Base-by-base conservation (phyloP, 2,797 vertebrate genomes). In the Pantherophis alleghaniensis region DNA sequence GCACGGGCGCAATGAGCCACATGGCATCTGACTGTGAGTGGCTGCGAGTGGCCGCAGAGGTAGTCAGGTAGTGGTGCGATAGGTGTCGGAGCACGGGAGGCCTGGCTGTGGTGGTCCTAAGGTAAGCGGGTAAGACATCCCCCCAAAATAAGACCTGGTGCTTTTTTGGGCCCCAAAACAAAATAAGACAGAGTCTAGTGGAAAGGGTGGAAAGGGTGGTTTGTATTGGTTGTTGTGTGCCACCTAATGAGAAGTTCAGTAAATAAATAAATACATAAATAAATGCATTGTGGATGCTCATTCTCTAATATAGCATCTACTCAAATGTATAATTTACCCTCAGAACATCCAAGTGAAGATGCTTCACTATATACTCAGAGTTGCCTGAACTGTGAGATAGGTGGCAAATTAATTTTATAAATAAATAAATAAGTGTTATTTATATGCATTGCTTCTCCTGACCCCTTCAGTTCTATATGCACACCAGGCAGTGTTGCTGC, bases 1-100 rank as follows among this genome's bases (percentile, higher is more conserved):
- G 61, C 10, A 28, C 26, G 0, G 0, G 26, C 0, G 0, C 10
- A 63, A 63, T 28, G 20, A 0, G 2, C 59, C 20, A 60, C 4
- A 20, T 60, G 59, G 16, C 5, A 20, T 59, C 57, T 59, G 57
- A 20, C 57, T 59, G 18, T 20, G 51, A 53, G 51, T 10, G 9
- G 9, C 51, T 53, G 51, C 7, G 1, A 51, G 51, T 9, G 7
- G 51, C 51, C 7, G 51, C 51, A 53, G 51, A 53, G 51, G 51
- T 53, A 53, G 61, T 63, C 4, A 1, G 61, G 10, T 28, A 63
- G 3, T 1, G 1, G 26, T 2, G 7, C 2, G 2, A 63, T 28
- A 28, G 10, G 3, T 63, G 24, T 63, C 9, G 0, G 24, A 10
- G 1, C 4, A 0, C 12, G 26, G 61, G 61, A 63, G 26, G 26